Conservation (phyloP, 2,113 vertebrate species). For the Cheilinus undulatus region DNA sequence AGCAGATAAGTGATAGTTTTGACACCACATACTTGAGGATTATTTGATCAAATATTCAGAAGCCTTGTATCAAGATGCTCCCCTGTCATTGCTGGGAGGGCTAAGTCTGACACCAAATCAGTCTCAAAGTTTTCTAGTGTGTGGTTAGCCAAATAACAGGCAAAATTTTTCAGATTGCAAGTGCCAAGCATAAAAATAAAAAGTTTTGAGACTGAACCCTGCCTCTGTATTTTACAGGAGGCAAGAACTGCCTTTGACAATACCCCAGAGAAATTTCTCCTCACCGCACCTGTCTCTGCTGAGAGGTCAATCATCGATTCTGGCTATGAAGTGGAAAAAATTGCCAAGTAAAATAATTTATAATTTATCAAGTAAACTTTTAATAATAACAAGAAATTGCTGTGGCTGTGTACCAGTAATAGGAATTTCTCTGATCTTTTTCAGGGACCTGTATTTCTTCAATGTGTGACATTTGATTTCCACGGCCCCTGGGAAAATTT, state of each 20-base stretch:
- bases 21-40: too few relatives aligned
- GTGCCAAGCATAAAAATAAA: not conserved
- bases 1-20: too few relatives aligned
- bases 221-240: slow-evolving; percentile 69
- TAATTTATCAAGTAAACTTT: not conserved
- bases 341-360: slow-evolving; percentile 66
- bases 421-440: not conserved
- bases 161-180: not conserved
- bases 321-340: slow-evolving; percentile 78
- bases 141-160: too few relatives aligned
- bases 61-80: too few relatives aligned
- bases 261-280: slow-evolving; percentile 61
- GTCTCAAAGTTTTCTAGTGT: too few relatives aligned
- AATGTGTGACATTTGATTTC: slow-evolving; percentile 85
- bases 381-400: not conserved
- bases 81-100: too few relatives aligned
- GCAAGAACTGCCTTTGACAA: slow-evolving; percentile 71
- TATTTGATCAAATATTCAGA: too few relatives aligned
- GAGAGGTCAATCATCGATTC: slow-evolving; percentile 63
- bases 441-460: slow-evolving; percentile 81
- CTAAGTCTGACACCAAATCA: too few relatives aligned
- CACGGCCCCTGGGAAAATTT: slow-evolving; percentile 77
- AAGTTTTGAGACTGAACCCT: not conserved
- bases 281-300: slow-evolving; percentile 78
- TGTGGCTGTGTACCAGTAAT: not conserved